Evolutionary conservation across 2,797 vertebrate genomes (phyloP).

Genomic region (Brachyalestes nurse): DNA sequence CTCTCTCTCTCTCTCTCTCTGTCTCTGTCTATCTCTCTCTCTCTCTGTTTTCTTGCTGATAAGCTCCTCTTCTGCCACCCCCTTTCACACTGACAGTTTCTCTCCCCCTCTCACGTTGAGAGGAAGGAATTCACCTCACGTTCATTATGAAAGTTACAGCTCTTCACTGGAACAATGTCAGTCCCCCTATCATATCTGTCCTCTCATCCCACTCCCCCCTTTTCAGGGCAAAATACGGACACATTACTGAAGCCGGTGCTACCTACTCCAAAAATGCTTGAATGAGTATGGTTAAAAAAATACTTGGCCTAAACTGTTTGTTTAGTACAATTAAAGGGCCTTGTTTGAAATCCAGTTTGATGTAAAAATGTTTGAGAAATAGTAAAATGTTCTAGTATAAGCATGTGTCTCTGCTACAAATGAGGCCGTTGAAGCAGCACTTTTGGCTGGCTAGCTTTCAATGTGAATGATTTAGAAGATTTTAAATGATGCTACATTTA

Average conservation of each 20-base stretch:
- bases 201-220: neutral
- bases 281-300: too few relatives aligned
- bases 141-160: constrained; percentile 4
- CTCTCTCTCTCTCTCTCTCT: constrained; percentile 17
- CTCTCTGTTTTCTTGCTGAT: constrained; percentile 6
- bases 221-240: neutral
- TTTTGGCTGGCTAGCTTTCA: too few relatives aligned
- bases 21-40: constrained; percentile 10
- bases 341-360: too few relatives aligned
- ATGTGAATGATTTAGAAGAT: too few relatives aligned
- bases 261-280: neutral
- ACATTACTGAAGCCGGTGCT: constrained; percentile 1
- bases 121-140: constrained; percentile 3
- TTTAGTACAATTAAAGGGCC: too few relatives aligned
- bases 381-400: too few relatives aligned
- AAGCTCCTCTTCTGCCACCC: neutral
- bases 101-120: neutral
- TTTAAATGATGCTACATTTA: too few relatives aligned
- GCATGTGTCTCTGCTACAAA: too few relatives aligned
- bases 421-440: too few relatives aligned
- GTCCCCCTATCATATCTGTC: neutral
- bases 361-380: too few relatives aligned
- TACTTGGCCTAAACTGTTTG: too few relatives aligned
- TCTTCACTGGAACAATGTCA: neutral
- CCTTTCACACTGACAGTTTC: constrained; percentile 5